A percentile compares a stretch with the other conserved stretches of the same genome.
Evolutionary conservation across 2,113 vertebrate species (phyloP).

Genomic region (Paramisgurnus dabryanus): DNA sequence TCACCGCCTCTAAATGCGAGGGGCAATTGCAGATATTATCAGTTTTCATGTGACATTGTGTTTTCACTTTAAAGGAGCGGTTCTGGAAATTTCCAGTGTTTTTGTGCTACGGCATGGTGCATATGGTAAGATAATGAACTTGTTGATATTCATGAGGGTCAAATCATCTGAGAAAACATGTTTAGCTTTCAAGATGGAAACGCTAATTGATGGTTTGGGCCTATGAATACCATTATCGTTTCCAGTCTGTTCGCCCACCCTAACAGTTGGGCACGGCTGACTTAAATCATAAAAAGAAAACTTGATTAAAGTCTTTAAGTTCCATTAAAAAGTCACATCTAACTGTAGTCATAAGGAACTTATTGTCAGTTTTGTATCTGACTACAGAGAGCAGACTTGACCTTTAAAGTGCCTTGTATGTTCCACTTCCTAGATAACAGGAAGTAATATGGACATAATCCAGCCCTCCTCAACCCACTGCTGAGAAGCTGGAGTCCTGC

Average conservation of each 20-base stretch:
- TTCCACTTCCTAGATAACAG: constrained; percentile 8
- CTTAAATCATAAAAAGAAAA: constrained; percentile 18
- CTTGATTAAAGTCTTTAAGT: background rate
- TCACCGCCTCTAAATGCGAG: background rate
- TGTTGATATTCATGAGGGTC: constrained; percentile 65
- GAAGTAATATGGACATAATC: background rate
- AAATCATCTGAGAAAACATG: constrained; percentile 51
- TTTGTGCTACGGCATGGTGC: constrained; percentile 22
- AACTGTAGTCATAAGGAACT: too few species aligned
- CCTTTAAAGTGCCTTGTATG: background rate
- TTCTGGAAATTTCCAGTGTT: background rate
- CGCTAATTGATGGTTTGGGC: constrained; percentile 57
- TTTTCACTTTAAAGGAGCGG: background rate
- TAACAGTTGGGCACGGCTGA: background rate
- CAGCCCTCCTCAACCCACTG: background rate
- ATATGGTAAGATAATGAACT: constrained; percentile 56
- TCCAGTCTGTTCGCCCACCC: background rate
- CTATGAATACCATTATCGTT: constrained; percentile 61
- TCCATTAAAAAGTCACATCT: background rate
- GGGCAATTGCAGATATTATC: background rate
- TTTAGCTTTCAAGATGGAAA: constrained; percentile 63
- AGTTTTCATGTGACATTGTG: background rate
- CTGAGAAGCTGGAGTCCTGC: constrained; percentile 3
- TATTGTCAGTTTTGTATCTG: background rate
- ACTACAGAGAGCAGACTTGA: background rate